A percentile compares a stretch with the other conserved stretches of the same genome.
These are phyloP conservation scores for Rotaria macrura DNA, from an alignment of 2,888 invertebrate genomes.

Conservation along the genomic window DNA sequence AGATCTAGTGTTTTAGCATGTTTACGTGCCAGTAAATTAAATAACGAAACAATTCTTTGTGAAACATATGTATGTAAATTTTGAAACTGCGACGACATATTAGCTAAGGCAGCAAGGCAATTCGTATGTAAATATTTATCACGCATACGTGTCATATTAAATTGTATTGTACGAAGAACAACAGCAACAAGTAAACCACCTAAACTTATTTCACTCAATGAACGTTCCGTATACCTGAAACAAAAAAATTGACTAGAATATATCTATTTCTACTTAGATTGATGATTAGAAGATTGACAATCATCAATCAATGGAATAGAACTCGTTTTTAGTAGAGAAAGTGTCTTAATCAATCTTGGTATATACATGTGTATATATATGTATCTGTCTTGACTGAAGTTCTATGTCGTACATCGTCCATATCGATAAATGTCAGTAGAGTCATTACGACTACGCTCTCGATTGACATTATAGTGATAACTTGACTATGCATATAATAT, in stretches of 20 bases:
- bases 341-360: too few relatives aligned
- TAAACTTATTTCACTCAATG: slow-evolving; percentile 77
- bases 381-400: too few relatives aligned
- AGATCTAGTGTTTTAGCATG: slow-evolving; percentile 51
- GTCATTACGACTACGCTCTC: too few relatives aligned
- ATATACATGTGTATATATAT: too few relatives aligned
- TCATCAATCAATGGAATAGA: too few relatives aligned
- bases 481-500: too few relatives aligned
- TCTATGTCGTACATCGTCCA: too few relatives aligned
- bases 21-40: slow-evolving; percentile 78
- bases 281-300: too few relatives aligned
- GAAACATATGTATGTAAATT: slow-evolving; percentile 87
- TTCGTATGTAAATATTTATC: slow-evolving; percentile 97
- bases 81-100: slow-evolving; percentile 85
- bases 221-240: slow-evolving; percentile 82
- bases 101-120: slow-evolving; percentile 90
- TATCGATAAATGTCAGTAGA: too few relatives aligned
- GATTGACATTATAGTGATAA: too few relatives aligned
- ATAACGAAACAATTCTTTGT: slow-evolving; percentile 72
- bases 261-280: too few relatives aligned
- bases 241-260: slow-evolving; percentile 43
- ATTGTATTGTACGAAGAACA: slow-evolving; percentile 88
- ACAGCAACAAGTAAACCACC: slow-evolving; percentile 86
- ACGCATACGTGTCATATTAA: slow-evolving; percentile 86
- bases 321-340: too few relatives aligned